Evolutionary conservation across 2,113 vertebrate genomes (phyloP), one percentile per base, ranked within the genome.

Genomic region (Paracanthobrama guichenoti): DNA sequence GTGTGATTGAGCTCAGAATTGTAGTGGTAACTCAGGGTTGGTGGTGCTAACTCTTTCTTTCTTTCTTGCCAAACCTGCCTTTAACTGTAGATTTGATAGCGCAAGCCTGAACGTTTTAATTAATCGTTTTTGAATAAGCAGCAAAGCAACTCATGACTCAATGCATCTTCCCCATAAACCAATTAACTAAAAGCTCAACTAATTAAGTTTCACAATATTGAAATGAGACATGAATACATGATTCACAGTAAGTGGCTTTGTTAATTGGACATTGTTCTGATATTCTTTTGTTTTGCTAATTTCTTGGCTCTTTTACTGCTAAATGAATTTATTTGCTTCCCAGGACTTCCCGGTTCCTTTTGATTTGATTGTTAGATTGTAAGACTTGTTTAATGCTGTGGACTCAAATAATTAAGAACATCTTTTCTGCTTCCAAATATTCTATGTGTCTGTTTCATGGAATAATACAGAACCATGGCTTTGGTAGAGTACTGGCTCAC

Each of bases 121-220:
- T 82, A 82, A 82, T 71, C 48, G 24, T 71, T 31, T 55, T 42
- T 82, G 44, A 24, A n/a, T 50, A 80, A 50, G 78, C 11, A 7
- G 16, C 66, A 71, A 81, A 81, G 31, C 79, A 82, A 55, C 31
- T 55, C 79, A 81, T 50, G 62, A 67, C 79, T 81, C 59, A 53
- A 67, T 57, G 28, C 64, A 71, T 71, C 46, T 81, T 71, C 22
- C 48, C 18, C 46, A 42, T 71, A 71, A 82, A 71, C 66, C 79
- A 82, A 57, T 82, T 71, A 71, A 82, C 79, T 82, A 82, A 82
- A 57, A 82, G 48, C 66, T 82, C 31, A 71, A 57, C 48, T 71
- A 82, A 71, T 82, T 55, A 82, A 55, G 48, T 57, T 71, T 69
- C 18, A 18, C 28, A 28, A 71, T 82, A 82, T 82, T 82, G 28